Evolutionary conservation across 2,888 invertebrate species (phyloP), one percentile per base, ranked within the genome.

Genomic region (Cryptocephalus primarius): DNA sequence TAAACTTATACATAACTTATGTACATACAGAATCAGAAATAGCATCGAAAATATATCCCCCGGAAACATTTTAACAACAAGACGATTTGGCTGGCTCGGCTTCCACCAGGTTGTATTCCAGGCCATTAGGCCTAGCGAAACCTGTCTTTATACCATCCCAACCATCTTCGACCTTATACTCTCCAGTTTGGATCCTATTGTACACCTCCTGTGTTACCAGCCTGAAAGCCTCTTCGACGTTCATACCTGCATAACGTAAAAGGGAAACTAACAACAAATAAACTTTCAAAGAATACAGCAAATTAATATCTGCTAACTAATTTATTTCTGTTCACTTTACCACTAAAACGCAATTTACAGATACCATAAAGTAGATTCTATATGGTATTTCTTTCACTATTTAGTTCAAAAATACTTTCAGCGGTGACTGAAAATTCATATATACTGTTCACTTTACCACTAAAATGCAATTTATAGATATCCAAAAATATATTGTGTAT

Each of bases 81-180:
- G 89, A 85, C 40, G 87, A 85, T 66, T 86, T 86, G 44, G 90
- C 90, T 1, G 90, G 83, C 70, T 93, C 92, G 0, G 88, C 93
- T 70, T 92, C 91, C 40, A 87, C 81, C 52, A 92, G 75, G 72
- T 88, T 88, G 65, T 85, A 86, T 70, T 89, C 88, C 68, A 87
- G 74, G 50, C 85, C 86, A 53, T 83, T 85, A 22, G 88, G 87
- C 57, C 88, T 72, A 55, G 85, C 82, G 70, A 88, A 90, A 31
- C 95, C 95, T 33, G 88, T 88, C 71, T 95, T 95, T 45, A 96
- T 92, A 6, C 96, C 95, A 63, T 96, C 95, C 94, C 95, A 95
- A 10, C 93, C 95, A 53, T 94, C 94, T 64, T 90, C 90, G 1
- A 91, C 81, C 68, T 88, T 88, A 65, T 95, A 92, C 72, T 93